Percentiles rank a stretch among this genome's conserved stretches.
Conservation (phyloP, 2,888 invertebrate genomes). For the Eristalinus aeneus region DNA sequence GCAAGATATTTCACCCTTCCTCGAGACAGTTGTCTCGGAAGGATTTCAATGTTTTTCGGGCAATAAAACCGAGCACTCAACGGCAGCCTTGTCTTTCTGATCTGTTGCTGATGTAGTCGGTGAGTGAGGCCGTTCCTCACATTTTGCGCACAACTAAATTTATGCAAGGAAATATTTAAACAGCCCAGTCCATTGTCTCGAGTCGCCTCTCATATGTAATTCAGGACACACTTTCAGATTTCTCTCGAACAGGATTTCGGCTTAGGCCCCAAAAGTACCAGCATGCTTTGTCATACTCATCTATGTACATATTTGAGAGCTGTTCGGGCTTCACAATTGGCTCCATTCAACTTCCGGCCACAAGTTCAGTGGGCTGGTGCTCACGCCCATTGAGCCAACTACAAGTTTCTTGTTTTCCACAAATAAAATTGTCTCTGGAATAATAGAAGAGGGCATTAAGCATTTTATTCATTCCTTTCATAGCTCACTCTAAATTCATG, state of each 20-base stretch:
- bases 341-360: slow-evolving; percentile 25
- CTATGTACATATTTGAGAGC: slow-evolving; percentile 1
- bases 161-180: neutral
- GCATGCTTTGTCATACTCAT: slow-evolving; percentile 11
- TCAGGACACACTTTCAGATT: slow-evolving; percentile 30
- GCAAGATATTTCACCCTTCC: neutral
- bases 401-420: slow-evolving; percentile 32
- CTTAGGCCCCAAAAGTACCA: neutral
- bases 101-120: neutral
- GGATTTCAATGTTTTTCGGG: neutral
- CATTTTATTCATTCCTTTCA: slow-evolving; percentile 61
- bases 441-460: slow-evolving; percentile 54
- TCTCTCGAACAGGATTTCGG: slow-evolving; percentile 22
- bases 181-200: neutral
- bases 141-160: neutral
- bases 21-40: neutral
- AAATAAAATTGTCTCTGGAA: slow-evolving; percentile 50
- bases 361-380: neutral
- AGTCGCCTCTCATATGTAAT: slow-evolving; percentile 16
- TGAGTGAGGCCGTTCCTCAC: neutral
- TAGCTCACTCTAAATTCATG: slow-evolving; percentile 63
- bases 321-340: neutral
- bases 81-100: neutral
- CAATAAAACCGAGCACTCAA: neutral
- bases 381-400: slow-evolving; percentile 26